These are phyloP conservation scores for Melieria picta DNA, from an alignment of 2,888 invertebrate genomes.

Conservation along the genomic window DNA sequence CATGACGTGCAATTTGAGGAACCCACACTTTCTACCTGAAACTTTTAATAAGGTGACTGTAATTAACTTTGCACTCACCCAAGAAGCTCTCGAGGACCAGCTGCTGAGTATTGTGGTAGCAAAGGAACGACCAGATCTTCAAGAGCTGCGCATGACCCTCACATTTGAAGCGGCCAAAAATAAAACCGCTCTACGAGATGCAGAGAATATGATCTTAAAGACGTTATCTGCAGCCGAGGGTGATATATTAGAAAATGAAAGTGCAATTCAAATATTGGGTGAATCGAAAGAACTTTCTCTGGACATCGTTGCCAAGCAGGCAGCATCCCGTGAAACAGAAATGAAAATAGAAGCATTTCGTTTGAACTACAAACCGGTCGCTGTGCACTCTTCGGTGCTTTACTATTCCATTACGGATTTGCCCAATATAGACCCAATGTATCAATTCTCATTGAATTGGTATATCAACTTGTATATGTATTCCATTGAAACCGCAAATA, in stretches of 20 bases:
- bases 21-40: slow-evolving; percentile 91
- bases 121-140: slow-evolving; percentile 88
- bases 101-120: slow-evolving; percentile 87
- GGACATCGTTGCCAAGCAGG: slow-evolving; percentile 86
- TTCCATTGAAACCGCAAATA: slow-evolving; percentile 66
- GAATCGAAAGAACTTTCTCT: slow-evolving; percentile 84
- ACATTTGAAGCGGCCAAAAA: slow-evolving; percentile 84
- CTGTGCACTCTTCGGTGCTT: slow-evolving; percentile 84
- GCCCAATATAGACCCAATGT: slow-evolving; percentile 92
- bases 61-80: slow-evolving; percentile 84
- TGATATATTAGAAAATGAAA: slow-evolving; percentile 91
- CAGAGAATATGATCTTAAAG: slow-evolving; percentile 88
- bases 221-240: slow-evolving; percentile 85
- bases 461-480: slow-evolving; percentile 76
- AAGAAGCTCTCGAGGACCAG: slow-evolving; percentile 85
- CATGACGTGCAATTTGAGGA: slow-evolving; percentile 87
- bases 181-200: slow-evolving; percentile 81
- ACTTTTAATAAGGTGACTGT: slow-evolving; percentile 85
- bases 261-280: slow-evolving; percentile 86
- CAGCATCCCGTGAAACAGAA: slow-evolving; percentile 83
- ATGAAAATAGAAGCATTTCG: slow-evolving; percentile 84
- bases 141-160: slow-evolving; percentile 82
- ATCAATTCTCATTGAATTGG: slow-evolving; percentile 94
- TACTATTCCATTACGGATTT: slow-evolving; percentile 90
- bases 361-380: slow-evolving; percentile 84